Percentiles rank a stretch among this genome's conserved stretches.
Evolutionary conservation across 2,113 vertebrate species (phyloP).

Genomic region (Condylura cristata): DNA sequence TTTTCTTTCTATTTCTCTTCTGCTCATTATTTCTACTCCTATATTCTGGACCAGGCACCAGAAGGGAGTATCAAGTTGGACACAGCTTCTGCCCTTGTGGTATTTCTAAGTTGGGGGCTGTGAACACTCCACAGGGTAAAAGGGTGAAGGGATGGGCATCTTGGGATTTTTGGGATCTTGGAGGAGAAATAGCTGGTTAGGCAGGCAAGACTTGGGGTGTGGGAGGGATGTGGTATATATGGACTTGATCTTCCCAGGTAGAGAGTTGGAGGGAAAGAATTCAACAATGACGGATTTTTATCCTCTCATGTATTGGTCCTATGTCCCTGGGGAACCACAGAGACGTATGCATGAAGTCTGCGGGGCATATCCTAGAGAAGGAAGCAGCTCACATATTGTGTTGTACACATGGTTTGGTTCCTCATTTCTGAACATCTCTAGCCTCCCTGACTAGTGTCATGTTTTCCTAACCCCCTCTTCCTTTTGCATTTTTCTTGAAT

Average conservation of each 20-base stretch:
- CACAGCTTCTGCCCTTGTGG: neutral
- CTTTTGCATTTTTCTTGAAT: neutral
- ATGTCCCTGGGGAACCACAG: neutral
- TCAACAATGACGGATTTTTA: neutral
- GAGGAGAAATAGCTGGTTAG: neutral
- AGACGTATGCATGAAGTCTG: neutral
- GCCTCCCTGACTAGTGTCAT: neutral
- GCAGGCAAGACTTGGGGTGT: neutral
- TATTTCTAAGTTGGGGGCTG: neutral
- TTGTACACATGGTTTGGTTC: neutral
- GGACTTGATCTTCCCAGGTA: neutral
- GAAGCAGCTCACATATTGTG: neutral
- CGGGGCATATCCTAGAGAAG: neutral
- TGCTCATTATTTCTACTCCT: neutral
- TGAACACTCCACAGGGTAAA: neutral
- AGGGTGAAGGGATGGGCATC: neutral
- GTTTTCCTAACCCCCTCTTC: neutral
- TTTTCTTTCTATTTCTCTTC: slow-evolving; percentile 2
- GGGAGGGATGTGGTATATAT: too few species aligned
- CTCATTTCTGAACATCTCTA: neutral
- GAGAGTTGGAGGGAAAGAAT: neutral
- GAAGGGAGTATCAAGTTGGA: neutral
- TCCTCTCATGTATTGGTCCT: neutral
- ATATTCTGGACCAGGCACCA: neutral
- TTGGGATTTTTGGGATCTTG: neutral